phyloP scores from a whole-genome alignment of 2,888 invertebrate species.

The Poecilus cupreus region DNA sequence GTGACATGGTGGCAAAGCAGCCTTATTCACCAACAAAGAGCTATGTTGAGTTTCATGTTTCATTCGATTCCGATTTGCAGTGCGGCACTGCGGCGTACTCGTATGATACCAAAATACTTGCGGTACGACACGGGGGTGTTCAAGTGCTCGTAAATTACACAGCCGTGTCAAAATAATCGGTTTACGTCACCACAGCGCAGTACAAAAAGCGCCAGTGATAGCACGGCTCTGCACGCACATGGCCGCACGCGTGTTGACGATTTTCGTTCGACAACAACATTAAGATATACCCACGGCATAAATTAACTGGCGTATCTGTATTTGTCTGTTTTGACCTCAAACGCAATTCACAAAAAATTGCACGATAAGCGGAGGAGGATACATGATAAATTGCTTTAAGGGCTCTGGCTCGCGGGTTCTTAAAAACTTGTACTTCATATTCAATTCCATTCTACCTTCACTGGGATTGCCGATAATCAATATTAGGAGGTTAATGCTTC shows the following conservation, averaged over 20 bases:
- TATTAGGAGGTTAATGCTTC: too few relatives aligned
- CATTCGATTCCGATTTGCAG: not conserved
- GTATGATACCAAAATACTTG: conserved; percentile 15
- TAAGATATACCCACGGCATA: conserved; percentile 38
- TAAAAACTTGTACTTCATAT: too few relatives aligned
- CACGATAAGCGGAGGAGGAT: not conserved
- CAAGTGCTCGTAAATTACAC: conserved; percentile 10
- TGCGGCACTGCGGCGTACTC: not conserved
- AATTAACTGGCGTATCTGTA: conserved; percentile 34
- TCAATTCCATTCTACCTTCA: too few relatives aligned
- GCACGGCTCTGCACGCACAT: conserved; percentile 15
- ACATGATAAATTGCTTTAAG: too few relatives aligned
- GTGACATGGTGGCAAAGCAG: too few relatives aligned
- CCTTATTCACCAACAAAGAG: too few relatives aligned
- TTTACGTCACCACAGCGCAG: conserved; percentile 20
- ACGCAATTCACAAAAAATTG: conserved; percentile 21
- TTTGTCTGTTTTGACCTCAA: conserved; percentile 44
- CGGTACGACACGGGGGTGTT: conserved; percentile 16
- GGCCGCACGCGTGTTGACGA: not conserved
- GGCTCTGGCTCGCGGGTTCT: too few relatives aligned
- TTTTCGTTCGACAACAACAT: conserved; percentile 22
- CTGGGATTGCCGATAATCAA: too few relatives aligned
- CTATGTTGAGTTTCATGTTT: not conserved
- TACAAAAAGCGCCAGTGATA: conserved; percentile 25
- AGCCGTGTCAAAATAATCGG: conserved; percentile 31